Evolutionary conservation across 2,797 vertebrate species (phyloP).

Genomic region (Sebastes taczanowskii): DNA sequence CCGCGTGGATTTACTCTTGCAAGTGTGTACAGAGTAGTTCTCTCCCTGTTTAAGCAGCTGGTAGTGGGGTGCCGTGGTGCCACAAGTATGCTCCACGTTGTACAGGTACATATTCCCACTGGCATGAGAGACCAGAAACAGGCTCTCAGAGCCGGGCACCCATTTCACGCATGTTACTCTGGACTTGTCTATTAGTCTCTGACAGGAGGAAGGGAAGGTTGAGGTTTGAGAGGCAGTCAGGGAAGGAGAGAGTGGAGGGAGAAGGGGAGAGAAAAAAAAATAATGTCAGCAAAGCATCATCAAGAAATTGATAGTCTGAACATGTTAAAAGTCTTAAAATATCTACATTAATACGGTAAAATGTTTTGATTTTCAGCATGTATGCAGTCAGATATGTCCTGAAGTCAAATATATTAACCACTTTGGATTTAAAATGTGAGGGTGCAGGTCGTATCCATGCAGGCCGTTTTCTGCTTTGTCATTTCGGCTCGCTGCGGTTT

Average conservation of each 20-base stretch:
- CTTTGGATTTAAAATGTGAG: too few species aligned
- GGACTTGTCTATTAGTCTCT: constrained; percentile 99
- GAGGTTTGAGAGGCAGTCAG: constrained; percentile 65
- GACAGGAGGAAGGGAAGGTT: constrained; percentile 24
- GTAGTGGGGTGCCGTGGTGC: constrained; percentile 95
- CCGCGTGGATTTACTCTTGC: constrained; percentile 97
- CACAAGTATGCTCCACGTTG: constrained; percentile 96
- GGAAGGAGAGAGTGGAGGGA: constrained; percentile 57
- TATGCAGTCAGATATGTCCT: too few species aligned
- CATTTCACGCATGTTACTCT: constrained; percentile 97
- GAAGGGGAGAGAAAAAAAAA: constrained; percentile 24
- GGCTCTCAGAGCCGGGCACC: constrained; percentile 97
- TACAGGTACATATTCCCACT: constrained; percentile 98
- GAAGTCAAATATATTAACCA: too few species aligned
- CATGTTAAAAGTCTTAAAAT: not conserved
- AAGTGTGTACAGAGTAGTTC: constrained; percentile 95
- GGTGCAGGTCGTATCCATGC: too few species aligned
- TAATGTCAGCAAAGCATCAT: constrained; percentile 22
- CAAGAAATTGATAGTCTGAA: not conserved
- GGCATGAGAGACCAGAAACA: constrained; percentile 96
- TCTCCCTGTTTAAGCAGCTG: constrained; percentile 98
- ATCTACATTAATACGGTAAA: too few species aligned
- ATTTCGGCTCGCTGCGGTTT: too few species aligned
- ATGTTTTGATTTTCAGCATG: too few species aligned
- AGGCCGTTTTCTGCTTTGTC: too few species aligned